These are phyloP conservation scores for Phataginus tricuspis DNA, from an alignment of 2,797 vertebrate species.

Conservation along the genomic window DNA sequence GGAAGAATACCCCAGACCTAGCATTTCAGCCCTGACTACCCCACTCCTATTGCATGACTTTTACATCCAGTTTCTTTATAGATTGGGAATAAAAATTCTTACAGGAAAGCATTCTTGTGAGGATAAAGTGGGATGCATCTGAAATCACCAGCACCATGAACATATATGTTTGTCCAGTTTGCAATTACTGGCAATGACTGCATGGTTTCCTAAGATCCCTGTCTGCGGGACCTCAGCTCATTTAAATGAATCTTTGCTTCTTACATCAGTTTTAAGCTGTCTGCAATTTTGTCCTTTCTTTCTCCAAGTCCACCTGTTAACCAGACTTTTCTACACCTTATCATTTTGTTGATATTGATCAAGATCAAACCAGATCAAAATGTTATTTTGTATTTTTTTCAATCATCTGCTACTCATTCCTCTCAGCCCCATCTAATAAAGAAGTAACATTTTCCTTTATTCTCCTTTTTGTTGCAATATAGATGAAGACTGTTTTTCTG, in stretches of 20 bases:
- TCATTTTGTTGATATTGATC: slow-evolving; percentile 41
- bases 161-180: neutral
- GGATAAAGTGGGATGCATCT: neutral
- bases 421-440: slow-evolving; percentile 24
- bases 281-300: neutral
- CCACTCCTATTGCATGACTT: neutral
- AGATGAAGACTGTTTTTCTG: slow-evolving; percentile 31
- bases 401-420: slow-evolving; percentile 2
- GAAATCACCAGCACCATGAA: neutral
- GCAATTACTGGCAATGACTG: neutral
- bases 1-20: neutral
- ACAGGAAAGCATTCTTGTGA: neutral
- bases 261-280: neutral
- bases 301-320: slow-evolving; percentile 18
- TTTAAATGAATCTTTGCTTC: neutral
- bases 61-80: neutral
- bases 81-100: neutral
- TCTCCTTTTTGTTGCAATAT: neutral
- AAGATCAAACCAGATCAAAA: slow-evolving; percentile 39
- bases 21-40: neutral
- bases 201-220: neutral
- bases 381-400: neutral
- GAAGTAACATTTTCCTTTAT: slow-evolving; percentile 6
- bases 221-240: neutral
- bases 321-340: slow-evolving; percentile 43